phyloP scores from a whole-genome alignment of 2,888 invertebrate species.

The Heliconius hortense region DNA sequence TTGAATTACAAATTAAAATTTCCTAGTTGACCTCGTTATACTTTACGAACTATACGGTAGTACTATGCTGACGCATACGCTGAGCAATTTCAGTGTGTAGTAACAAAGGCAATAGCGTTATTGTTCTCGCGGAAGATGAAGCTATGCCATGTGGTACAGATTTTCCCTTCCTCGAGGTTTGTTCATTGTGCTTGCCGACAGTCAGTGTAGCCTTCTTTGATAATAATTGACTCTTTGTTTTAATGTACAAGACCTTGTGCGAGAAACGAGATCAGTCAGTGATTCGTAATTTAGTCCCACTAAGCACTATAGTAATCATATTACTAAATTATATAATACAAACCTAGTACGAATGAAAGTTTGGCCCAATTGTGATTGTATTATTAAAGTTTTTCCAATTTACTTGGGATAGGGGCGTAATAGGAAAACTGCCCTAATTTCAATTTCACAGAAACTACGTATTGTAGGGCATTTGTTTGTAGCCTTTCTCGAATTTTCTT shows the following conservation, averaged over 20 bases:
- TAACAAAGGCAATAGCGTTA: slow-evolving; percentile 60
- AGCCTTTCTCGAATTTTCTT: slow-evolving; percentile 28
- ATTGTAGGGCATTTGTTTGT: slow-evolving; percentile 54
- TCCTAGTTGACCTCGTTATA: slow-evolving; percentile 51
- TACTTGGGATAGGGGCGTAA: slow-evolving; percentile 53
- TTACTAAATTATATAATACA: slow-evolving; percentile 34
- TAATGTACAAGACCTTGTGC: slow-evolving; percentile 50
- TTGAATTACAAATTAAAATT: slow-evolving; percentile 37
- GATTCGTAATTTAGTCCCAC: slow-evolving; percentile 44
- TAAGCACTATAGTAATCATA: slow-evolving; percentile 33
- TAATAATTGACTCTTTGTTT: slow-evolving; percentile 59
- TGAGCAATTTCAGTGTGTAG: slow-evolving; percentile 58
- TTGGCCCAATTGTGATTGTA: slow-evolving; percentile 34
- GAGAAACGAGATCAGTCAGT: slow-evolving; percentile 52
- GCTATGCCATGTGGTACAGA: slow-evolving; percentile 57
- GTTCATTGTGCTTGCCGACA: slow-evolving; percentile 41
- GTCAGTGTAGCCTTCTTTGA: slow-evolving; percentile 47
- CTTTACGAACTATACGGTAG: slow-evolving; percentile 43
- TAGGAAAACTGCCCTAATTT: slow-evolving; percentile 65
- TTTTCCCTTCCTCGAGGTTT: slow-evolving; percentile 58
- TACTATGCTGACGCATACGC: slow-evolving; percentile 56
- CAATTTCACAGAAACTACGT: slow-evolving; percentile 70
- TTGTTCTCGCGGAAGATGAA: slow-evolving; percentile 60
- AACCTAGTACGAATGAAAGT: slow-evolving; percentile 22
- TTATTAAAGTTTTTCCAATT: slow-evolving; percentile 62